A percentile compares a stretch with the other conserved stretches of the same genome.
phyloP scores from a whole-genome alignment of 2,888 invertebrate species.

The Apeira syringaria region DNA sequence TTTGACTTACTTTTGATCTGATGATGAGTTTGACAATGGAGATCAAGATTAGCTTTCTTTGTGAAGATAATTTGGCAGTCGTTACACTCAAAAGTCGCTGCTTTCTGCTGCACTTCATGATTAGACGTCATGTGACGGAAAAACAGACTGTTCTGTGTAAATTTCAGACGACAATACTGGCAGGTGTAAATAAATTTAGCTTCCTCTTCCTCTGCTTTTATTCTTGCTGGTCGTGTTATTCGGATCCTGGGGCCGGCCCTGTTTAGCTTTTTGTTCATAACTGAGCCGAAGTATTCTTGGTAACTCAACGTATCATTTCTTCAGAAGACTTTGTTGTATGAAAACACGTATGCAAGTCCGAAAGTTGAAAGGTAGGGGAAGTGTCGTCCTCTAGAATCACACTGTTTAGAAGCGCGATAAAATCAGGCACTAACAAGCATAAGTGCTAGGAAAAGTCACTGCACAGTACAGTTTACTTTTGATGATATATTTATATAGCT shows the following conservation, averaged over 20 bases:
- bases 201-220: constrained; percentile 56
- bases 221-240: constrained; percentile 59
- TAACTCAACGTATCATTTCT: constrained; percentile 25
- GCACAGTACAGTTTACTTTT: too few relatives aligned
- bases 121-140: constrained; percentile 76
- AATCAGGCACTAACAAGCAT: neutral
- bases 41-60: constrained; percentile 61
- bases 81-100: constrained; percentile 67
- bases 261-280: constrained; percentile 70
- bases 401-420: neutral
- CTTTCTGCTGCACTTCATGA: constrained; percentile 63
- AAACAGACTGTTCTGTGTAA: constrained; percentile 71
- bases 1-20: constrained; percentile 65
- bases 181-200: constrained; percentile 66
- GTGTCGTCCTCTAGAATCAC: neutral
- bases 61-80: constrained; percentile 69
- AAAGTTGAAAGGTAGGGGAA: neutral
- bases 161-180: constrained; percentile 69
- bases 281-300: constrained; percentile 33
- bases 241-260: constrained; percentile 69
- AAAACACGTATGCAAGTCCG: constrained; percentile 46
- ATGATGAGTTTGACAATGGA: constrained; percentile 68
- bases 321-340: constrained; percentile 19
- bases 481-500: too few relatives aligned
- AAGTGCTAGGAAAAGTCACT: too few relatives aligned